Evolutionary conservation across 2,113 vertebrate species (phyloP).

Genomic region (Sprattus sprattus): DNA sequence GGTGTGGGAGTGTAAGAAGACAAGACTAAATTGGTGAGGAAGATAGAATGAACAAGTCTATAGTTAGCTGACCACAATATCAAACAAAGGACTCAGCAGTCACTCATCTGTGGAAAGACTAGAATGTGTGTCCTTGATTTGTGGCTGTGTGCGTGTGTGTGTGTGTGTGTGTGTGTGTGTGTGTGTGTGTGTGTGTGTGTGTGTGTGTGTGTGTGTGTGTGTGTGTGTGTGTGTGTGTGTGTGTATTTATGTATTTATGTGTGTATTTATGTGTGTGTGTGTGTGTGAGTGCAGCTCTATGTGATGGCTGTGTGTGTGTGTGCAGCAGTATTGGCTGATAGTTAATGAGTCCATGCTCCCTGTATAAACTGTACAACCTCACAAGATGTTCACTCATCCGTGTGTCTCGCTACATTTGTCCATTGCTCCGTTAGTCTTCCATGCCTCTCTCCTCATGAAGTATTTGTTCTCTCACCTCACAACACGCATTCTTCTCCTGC

Average conservation of each 20-base stretch:
- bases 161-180: slow-evolving; percentile 12
- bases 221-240: neutral
- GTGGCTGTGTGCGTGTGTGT: slow-evolving; percentile 22
- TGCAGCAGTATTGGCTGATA: neutral
- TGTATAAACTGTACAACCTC: neutral
- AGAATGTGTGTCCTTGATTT: slow-evolving; percentile 45
- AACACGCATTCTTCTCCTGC: neutral
- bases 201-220: slow-evolving; percentile 23
- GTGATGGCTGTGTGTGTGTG: neutral
- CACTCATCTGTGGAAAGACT: slow-evolving; percentile 1
- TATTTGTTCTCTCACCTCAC: neutral
- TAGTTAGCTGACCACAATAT: slow-evolving; percentile 14
- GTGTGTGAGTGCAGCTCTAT: neutral
- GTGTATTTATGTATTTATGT: neutral
- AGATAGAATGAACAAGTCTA: neutral
- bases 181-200: slow-evolving; percentile 1
- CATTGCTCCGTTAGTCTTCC: neutral
- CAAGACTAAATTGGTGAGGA: neutral
- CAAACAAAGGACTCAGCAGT: neutral
- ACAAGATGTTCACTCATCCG: neutral
- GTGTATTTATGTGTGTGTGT: neutral
- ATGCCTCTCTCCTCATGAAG: neutral
- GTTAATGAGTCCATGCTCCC: slow-evolving; percentile 5
- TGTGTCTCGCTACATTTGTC: neutral
- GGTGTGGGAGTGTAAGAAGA: neutral